Base-by-base conservation (phyloP, 2,797 vertebrate genomes). In the Hipposideros larvatus region DNA sequence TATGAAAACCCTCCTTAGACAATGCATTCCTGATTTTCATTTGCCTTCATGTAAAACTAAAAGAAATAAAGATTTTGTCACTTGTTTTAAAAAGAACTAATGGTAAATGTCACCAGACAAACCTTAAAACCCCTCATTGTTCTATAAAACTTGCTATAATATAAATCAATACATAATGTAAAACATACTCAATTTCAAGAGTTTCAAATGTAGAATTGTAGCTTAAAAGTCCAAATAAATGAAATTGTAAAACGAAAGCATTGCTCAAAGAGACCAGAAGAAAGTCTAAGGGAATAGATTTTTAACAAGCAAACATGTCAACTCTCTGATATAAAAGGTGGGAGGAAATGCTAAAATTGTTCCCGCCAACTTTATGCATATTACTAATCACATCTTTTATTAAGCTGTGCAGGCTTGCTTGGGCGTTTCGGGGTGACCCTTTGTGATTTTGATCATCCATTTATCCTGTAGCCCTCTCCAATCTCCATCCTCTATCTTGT, bases 171-270 rank as follows among this genome's bases (percentile, higher is more conserved):
- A 65, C 18, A 11, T 34, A 92, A 82, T 78, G 10, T 16, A 90
- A 90, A 63, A n/a, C 88, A n/a, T 26, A 66, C 46, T 77, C n/a
- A 21, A 77, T 73, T 79, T 88, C 31, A 87, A 41, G 18, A 46
- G 24, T 70, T 95, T 86, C 41, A 86, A 96, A 84, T 84, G 31
- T n/a, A 93, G 34, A 70, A 28, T 59, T 74, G 8, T 26, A 89
- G 18, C 10, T 86, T 97, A 31, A 68, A 92, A 75, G 21, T 61
- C 14, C 41, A 80, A 93, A 94, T 65, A 75, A 96, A 92, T 65
- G 89, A 94, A 89, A 51, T 48, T 46, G 48, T 21, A 74, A 90
- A 92, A 28, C 65, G 34, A 89, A 31, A 75, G 57, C 63, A 79
- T 14, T 82, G 48, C 31, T 57, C 48, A 14, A 94, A 84, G 21